Conservation (phyloP, 2,888 invertebrate species). For the Drosophila fungiperda region DNA sequence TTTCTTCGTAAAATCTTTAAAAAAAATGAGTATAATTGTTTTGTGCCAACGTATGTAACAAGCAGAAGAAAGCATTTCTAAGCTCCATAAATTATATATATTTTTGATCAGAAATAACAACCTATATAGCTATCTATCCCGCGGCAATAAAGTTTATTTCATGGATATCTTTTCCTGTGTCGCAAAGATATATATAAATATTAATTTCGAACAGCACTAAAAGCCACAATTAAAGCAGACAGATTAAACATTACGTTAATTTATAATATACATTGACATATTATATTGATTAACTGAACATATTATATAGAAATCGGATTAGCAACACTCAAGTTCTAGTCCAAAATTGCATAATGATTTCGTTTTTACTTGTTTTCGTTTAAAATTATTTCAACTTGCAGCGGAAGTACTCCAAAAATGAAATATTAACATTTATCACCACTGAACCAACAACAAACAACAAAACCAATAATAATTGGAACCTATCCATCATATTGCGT, state of each 20-base stretch:
- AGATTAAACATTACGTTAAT: background rate
- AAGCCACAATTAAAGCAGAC: background rate
- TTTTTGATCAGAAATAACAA: too few species aligned
- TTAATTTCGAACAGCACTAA: background rate
- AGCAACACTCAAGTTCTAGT: background rate
- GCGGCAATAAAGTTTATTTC: background rate
- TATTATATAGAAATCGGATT: background rate
- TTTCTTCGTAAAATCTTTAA: too few species aligned
- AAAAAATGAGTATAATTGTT: too few species aligned
- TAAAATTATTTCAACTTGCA: conserved; percentile 12
- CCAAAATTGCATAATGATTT: background rate
- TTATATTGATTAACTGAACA: background rate
- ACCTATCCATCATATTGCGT: conserved; percentile 42
- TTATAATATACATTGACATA: too few species aligned
- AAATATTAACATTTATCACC: background rate
- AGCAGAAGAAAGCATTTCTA: too few species aligned
- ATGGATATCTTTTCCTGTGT: background rate
- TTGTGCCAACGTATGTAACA: too few species aligned
- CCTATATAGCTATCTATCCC: background rate
- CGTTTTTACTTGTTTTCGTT: background rate
- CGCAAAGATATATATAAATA: background rate
- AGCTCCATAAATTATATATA: too few species aligned
- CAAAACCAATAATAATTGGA: background rate
- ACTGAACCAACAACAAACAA: background rate
- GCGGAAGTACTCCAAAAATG: background rate